phyloP scores from a whole-genome alignment of 92 coral and sea anemone genomes.

The Palythoa grandiflora region DNA sequence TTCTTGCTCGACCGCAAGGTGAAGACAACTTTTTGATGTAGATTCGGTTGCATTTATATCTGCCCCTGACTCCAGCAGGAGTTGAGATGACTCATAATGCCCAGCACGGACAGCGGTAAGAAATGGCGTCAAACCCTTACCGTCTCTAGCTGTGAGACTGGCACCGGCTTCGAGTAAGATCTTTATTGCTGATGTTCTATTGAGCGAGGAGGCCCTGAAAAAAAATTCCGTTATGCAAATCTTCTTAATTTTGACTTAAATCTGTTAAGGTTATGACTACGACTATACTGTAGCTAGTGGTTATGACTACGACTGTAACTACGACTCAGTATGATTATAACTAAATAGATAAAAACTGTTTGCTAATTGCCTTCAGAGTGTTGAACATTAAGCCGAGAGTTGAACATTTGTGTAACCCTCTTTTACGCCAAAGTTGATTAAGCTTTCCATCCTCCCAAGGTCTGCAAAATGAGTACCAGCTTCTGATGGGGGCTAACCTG shows the following conservation, averaged over 20 bases:
- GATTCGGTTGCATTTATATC: slow-evolving; percentile 61
- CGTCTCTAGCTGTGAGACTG: slow-evolving; percentile 43
- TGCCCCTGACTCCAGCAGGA: slow-evolving; percentile 71
- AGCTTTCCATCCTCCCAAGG: too few relatives aligned
- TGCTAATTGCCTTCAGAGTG: too few relatives aligned
- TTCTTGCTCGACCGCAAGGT: slow-evolving; percentile 67
- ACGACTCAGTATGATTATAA: too few relatives aligned
- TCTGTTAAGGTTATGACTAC: too few relatives aligned
- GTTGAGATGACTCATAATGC: slow-evolving; percentile 56
- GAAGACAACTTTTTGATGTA: slow-evolving; percentile 67
- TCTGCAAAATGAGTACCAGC: too few relatives aligned
- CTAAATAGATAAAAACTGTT: too few relatives aligned
- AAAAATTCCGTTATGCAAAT: not conserved
- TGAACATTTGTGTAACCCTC: too few relatives aligned
- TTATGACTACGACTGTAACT: too few relatives aligned
- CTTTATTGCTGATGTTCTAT: slow-evolving; percentile 52
- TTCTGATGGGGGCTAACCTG: too few relatives aligned
- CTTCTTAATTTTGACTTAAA: not conserved
- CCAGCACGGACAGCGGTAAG: slow-evolving; percentile 69
- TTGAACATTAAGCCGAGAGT: too few relatives aligned
- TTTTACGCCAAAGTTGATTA: too few relatives aligned
- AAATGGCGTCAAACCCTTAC: slow-evolving; percentile 69
- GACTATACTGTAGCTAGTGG: too few relatives aligned
- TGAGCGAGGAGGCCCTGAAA: slow-evolving; percentile 68
- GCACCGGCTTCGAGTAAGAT: slow-evolving; percentile 54